phyloP scores from a whole-genome alignment of 2,113 vertebrate genomes.

The Silurus meridionalis region DNA sequence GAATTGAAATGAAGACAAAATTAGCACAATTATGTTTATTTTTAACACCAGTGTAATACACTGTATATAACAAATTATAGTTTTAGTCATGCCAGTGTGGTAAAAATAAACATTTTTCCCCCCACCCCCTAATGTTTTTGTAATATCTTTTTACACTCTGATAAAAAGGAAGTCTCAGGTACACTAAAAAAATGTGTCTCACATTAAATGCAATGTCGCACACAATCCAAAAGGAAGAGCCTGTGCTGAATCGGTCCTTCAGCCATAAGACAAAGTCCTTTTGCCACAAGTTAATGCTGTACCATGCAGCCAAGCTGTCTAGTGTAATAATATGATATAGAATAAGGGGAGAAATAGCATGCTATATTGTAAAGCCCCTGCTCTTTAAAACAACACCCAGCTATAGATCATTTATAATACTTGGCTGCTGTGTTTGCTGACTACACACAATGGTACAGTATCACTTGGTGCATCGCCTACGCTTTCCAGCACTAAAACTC shows the following conservation, averaged over 20 bases:
- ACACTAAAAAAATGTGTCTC: slow-evolving; percentile 49
- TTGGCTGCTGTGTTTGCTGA: slow-evolving; percentile 23
- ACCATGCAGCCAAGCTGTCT: slow-evolving; percentile 22
- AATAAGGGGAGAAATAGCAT: slow-evolving; percentile 4
- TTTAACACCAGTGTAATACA: slow-evolving; percentile 54
- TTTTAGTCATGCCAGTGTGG: slow-evolving; percentile 57
- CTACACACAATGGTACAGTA: not conserved
- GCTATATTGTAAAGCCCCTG: slow-evolving; percentile 5
- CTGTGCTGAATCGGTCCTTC: slow-evolving; percentile 30
- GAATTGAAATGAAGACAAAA: slow-evolving; percentile 16
- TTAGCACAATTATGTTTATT: slow-evolving; percentile 55
- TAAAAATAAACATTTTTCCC: slow-evolving; percentile 58
- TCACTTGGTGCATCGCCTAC: slow-evolving; percentile 7
- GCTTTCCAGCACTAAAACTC: not conserved
- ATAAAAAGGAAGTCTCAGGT: slow-evolving; percentile 58
- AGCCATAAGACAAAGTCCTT: slow-evolving; percentile 34
- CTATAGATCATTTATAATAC: slow-evolving; percentile 15
- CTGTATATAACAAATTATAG: slow-evolving; percentile 55
- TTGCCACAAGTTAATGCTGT: slow-evolving; percentile 27
- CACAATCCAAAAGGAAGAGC: slow-evolving; percentile 49
- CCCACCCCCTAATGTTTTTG: slow-evolving; percentile 41
- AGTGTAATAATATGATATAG: slow-evolving; percentile 31
- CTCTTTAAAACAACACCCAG: slow-evolving; percentile 5
- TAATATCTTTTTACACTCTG: slow-evolving; percentile 49
- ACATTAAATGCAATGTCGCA: slow-evolving; percentile 44